These are phyloP conservation scores for Notarius quadriscutis DNA, from an alignment of 2,113 vertebrate genomes.

Conservation along the genomic window DNA sequence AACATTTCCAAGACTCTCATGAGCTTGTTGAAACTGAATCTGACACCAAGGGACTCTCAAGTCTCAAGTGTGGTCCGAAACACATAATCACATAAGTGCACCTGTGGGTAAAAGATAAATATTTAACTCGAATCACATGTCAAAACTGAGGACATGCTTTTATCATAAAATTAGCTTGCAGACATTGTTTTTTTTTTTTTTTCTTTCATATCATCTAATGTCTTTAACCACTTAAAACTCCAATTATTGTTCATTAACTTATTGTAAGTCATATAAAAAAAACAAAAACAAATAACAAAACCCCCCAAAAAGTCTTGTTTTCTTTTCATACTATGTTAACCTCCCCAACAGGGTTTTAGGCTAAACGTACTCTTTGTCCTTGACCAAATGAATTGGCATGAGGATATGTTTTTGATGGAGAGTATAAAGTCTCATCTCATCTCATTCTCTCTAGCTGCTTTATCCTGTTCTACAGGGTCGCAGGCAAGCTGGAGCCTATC, in stretches of 20 bases:
- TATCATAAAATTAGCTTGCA: not conserved
- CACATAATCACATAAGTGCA: not conserved
- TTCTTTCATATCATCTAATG: not conserved
- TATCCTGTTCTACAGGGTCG: no score
- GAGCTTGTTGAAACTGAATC: constrained; percentile 3
- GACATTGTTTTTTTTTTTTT: not conserved
- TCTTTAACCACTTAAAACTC: not conserved
- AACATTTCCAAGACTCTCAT: not conserved
- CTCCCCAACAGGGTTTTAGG: not conserved
- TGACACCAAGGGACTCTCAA: not conserved
- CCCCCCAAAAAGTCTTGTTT: not conserved
- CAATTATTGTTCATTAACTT: not conserved
- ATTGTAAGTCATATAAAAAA: not conserved
- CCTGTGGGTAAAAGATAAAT: not conserved
- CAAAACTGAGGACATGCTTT: not conserved
- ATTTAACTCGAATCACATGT: not conserved
- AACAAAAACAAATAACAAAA: not conserved
- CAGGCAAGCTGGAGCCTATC: no score
- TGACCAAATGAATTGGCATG: not conserved
- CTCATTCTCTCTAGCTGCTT: no score
- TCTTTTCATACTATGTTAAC: not conserved
- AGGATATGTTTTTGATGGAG: not conserved
- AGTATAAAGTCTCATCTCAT: not conserved
- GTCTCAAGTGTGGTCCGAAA: constrained; percentile 19
- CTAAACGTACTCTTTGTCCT: not conserved